Evolutionary conservation across 2,113 vertebrate species (phyloP).

Genomic region (Zeus faber): DNA sequence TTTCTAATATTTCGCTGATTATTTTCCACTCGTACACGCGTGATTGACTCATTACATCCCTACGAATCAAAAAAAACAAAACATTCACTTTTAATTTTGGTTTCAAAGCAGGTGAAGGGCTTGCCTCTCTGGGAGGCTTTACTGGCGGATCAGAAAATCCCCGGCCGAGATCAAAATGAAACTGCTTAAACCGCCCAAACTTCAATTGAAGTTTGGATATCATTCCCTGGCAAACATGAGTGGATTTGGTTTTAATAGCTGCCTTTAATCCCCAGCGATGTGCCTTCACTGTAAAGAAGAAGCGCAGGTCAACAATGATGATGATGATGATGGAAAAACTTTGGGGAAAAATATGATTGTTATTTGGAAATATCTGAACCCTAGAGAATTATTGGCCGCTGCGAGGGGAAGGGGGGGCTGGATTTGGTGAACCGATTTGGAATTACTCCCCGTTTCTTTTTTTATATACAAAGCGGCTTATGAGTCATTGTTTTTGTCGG

Average conservation of each 20-base stretch:
- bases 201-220: conserved; percentile 73
- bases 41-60: conserved; percentile 50
- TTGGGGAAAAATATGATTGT: conserved; percentile 62
- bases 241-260: conserved; percentile 75
- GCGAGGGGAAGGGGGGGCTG: conserved; percentile 22
- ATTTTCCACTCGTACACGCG: conserved; percentile 54
- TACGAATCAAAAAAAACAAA: conserved; percentile 27
- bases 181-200: conserved; percentile 60
- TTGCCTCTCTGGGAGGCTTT: conserved; percentile 48
- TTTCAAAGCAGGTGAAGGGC: conserved; percentile 44
- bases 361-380: conserved; percentile 55
- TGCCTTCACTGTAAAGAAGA: conserved; percentile 55
- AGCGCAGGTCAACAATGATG: conserved; percentile 58
- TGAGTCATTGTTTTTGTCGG: conserved; percentile 59
- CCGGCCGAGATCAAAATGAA: conserved; percentile 68
- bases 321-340: too few relatives aligned
- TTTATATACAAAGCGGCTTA: conserved; percentile 60
- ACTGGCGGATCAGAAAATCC: conserved; percentile 67
- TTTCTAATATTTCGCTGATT: too few relatives aligned
- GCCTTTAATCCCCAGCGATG: conserved; percentile 69
- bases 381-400: conserved; percentile 54
- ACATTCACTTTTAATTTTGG: conserved; percentile 52
- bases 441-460: conserved; percentile 50
- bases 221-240: conserved; percentile 69
- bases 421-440: conserved; percentile 36